Base-by-base conservation (phyloP, 2,888 invertebrate species). In the Eilema caniola region DNA sequence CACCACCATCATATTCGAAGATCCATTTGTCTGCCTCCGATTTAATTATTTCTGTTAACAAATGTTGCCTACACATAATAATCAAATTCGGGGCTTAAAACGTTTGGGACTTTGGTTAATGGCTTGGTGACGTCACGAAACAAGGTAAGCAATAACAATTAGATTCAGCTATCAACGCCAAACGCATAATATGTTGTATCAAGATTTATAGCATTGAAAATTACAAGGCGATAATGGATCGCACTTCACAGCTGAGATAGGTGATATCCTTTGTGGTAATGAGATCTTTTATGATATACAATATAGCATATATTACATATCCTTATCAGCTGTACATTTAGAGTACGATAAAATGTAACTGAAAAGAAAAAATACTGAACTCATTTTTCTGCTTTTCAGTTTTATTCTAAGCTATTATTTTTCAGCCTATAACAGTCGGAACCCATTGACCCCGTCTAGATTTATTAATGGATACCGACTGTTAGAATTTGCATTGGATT, bases 181-280 rank as follows among this genome's bases (percentile, higher is more conserved):
- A 73, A 71, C 72, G 65, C 72, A 75, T 76, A 76, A 70, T 82
- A 75, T 71, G 75, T 73, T 74, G 74, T 74, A 67, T 47, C n/a
- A 78, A 67, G 81, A 81, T 80, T 82, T 80, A 81, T 80, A 37
- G 76, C 65, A 80, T 72, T 80, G 81, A 82, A 80, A 82, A 76
- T 82, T 82, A 81, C 81, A 76, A 71, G 73, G 68, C 24, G 78
- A 73, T 82, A 80, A 78, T 76, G 72, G 65, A 75, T 78, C 53
- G 66, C 65, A 66, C 33, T 63, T 66, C 59, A 66, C 47, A 62
- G 23, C 47, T 56, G 11, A 66, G 66, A 62, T 70, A 23, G 28
- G 65, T 62, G 37, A 70, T 56, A 66, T 62, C 33, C 41, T 70
- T 66, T 62, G 37, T 66, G 33, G 37, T 66, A 57, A 70, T 66